Evolutionary conservation across 2,888 invertebrate genomes (phyloP).

Genomic region (Drosophila lacicola): DNA sequence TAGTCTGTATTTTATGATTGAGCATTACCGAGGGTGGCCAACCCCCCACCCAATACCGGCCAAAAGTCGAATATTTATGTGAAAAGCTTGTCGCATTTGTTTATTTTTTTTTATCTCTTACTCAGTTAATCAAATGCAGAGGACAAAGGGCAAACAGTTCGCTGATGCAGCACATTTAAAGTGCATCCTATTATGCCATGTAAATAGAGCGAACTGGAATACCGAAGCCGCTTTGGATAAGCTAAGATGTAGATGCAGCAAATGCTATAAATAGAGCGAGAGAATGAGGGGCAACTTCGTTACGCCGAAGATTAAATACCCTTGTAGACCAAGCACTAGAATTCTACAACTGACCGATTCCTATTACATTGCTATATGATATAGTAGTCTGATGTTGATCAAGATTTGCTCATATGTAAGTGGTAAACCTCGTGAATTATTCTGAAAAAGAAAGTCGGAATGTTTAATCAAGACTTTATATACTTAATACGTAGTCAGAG

Average conservation of each 20-base stretch:
- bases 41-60: neutral
- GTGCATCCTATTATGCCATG: constrained; percentile 50
- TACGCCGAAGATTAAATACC: too few relatives aligned
- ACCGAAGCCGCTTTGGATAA: constrained; percentile 19
- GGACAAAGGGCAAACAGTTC: constrained; percentile 58
- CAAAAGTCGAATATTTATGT: constrained; percentile 65
- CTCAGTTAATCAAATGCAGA: constrained; percentile 48
- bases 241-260: constrained; percentile 9
- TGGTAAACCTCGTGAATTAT: too few relatives aligned
- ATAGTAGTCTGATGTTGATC: too few relatives aligned
- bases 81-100: constrained; percentile 8
- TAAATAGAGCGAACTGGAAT: constrained; percentile 38
- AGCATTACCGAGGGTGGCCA: constrained; percentile 62
- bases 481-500: too few relatives aligned
- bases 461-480: too few relatives aligned
- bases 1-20: constrained; percentile 68
- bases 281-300: too few relatives aligned
- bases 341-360: too few relatives aligned
- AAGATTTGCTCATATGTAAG: too few relatives aligned
- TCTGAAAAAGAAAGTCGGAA: too few relatives aligned
- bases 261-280: constrained; percentile 12
- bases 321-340: too few relatives aligned
- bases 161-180: constrained; percentile 47
- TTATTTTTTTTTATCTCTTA: neutral
- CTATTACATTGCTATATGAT: too few relatives aligned